These are phyloP conservation scores for Orthosia cruda DNA, from an alignment of 2,888 invertebrate species.

Conservation along the genomic window DNA sequence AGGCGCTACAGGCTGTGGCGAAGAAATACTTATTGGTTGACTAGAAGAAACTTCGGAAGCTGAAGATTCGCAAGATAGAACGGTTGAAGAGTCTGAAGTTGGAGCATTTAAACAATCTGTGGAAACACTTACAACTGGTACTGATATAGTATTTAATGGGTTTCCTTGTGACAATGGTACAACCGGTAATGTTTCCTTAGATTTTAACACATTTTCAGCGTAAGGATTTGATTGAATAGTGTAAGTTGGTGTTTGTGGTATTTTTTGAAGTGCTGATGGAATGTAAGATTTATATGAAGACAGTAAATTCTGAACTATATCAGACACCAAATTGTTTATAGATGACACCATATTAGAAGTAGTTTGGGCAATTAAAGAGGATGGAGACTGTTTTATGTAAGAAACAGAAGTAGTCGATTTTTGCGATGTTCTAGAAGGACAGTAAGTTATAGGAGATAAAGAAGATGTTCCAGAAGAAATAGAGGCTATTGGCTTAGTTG, in stretches of 20 bases:
- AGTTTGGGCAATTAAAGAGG: conserved; percentile 10
- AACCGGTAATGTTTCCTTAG: background rate
- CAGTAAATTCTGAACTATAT: conserved; percentile 35
- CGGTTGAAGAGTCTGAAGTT: background rate
- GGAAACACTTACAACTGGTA: background rate
- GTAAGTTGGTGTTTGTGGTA: background rate
- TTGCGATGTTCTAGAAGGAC: background rate
- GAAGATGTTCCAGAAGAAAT: background rate
- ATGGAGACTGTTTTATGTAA: conserved; percentile 16
- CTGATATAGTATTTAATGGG: background rate
- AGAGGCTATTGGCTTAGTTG: conserved; percentile 1
- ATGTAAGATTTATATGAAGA: conserved; percentile 23
- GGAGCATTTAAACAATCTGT: background rate
- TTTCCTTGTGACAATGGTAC: background rate
- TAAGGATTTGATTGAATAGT: background rate
- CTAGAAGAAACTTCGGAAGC: conserved; percentile 3
- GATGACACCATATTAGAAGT: conserved; percentile 35
- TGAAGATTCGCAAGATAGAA: background rate
- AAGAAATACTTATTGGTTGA: background rate
- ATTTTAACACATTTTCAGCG: background rate
- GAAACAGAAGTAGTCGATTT: background rate
- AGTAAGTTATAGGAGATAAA: background rate
- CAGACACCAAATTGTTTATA: conserved; percentile 47
- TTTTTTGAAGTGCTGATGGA: background rate
- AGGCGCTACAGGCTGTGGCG: background rate